These are phyloP conservation scores for Pterois miles DNA, from an alignment of 2,797 vertebrate species.

Conservation along the genomic window DNA sequence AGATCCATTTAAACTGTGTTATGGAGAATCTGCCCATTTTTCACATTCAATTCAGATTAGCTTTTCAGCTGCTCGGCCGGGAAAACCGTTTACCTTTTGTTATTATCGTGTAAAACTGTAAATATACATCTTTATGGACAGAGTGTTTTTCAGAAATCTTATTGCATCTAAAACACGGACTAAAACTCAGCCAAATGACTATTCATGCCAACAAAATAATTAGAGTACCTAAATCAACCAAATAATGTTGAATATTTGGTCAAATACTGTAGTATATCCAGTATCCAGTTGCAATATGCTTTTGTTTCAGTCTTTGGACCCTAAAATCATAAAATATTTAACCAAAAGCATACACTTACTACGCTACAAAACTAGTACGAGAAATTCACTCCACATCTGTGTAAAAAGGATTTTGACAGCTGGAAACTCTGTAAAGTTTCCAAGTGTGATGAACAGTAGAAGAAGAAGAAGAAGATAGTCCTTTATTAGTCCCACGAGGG, in stretches of 20 bases:
- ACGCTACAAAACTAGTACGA: background rate
- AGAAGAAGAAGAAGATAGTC: too few species aligned
- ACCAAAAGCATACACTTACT: background rate
- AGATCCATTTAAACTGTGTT: slow-evolving; percentile 17
- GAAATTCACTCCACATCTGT: background rate
- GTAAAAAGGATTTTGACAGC: background rate
- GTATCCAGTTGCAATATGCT: background rate
- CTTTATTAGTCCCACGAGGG: too few species aligned
- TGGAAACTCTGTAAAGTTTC: slow-evolving; percentile 21
- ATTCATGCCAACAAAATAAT: background rate
- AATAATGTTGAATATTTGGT: background rate
- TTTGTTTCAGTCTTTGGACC: background rate
- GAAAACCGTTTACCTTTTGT: background rate
- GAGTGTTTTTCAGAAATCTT: background rate
- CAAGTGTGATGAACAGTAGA: slow-evolving; percentile 39
- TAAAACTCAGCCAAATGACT: background rate
- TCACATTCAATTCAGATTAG: background rate
- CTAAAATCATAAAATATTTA: background rate
- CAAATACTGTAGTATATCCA: background rate
- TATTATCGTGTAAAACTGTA: background rate
- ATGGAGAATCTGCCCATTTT: slow-evolving; percentile 1
- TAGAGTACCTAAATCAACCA: background rate
- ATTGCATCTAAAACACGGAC: background rate
- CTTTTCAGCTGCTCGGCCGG: slow-evolving; percentile 3
- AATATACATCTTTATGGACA: background rate